Conservation (phyloP, 2,113 vertebrate species). For the Pterocles burchelli region DNA sequence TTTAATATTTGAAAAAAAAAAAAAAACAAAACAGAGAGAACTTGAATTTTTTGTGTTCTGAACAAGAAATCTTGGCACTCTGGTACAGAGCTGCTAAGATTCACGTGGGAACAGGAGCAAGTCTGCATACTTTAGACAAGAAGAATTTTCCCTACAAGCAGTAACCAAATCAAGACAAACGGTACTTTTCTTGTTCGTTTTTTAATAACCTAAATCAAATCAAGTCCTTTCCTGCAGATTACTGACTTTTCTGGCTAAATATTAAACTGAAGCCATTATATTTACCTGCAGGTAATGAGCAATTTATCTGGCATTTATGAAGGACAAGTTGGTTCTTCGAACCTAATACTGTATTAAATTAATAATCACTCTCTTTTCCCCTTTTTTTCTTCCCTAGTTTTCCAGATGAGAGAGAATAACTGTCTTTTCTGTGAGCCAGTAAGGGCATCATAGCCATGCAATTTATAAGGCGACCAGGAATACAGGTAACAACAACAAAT, state of each 20-base stretch:
- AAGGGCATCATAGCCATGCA: neutral
- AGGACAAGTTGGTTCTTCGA: conserved; percentile 21
- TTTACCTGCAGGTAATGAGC: conserved; percentile 44
- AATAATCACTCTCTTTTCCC: neutral
- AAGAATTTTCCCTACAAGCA: conserved; percentile 42
- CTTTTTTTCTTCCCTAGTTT: neutral
- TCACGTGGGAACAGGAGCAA: conserved; percentile 7
- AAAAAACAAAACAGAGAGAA: neutral
- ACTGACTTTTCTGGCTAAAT: conserved; percentile 33
- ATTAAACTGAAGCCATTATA: conserved; percentile 17
- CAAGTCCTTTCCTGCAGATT: conserved; percentile 45
- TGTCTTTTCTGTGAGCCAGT: neutral
- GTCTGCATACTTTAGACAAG: conserved; percentile 25
- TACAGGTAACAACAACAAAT: neutral
- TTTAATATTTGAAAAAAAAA: neutral
- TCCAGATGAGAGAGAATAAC: neutral
- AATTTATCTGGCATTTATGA: conserved; percentile 23
- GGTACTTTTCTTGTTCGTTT: conserved; percentile 8
- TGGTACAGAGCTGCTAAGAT: neutral
- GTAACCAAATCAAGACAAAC: conserved; percentile 45
- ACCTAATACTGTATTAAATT: neutral
- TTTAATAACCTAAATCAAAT: conserved; percentile 46
- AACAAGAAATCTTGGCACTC: conserved; percentile 18
- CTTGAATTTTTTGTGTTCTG: neutral
- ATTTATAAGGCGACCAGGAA: neutral